phyloP scores from a whole-genome alignment of 2,888 invertebrate species.

The Sinodicranocentrus sp. region DNA sequence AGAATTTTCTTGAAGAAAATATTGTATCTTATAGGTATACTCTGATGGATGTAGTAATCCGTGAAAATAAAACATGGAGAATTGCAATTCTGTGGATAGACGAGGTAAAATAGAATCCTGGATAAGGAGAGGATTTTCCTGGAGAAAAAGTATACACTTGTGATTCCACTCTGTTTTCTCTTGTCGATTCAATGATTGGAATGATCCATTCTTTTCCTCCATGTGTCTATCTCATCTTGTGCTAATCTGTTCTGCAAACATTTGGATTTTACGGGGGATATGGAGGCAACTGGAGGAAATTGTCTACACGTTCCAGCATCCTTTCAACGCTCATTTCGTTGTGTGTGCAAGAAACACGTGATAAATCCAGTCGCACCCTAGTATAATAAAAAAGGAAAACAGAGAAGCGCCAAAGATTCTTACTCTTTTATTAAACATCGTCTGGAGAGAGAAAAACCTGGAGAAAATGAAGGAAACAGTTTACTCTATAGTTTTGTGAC shows the following conservation, averaged over 20 bases:
- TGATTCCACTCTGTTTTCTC: neutral
- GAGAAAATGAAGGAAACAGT: too few species aligned
- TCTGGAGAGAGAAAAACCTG: too few species aligned
- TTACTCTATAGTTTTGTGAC: too few species aligned
- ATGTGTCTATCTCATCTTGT: neutral
- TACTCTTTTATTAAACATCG: too few species aligned
- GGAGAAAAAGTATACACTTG: neutral
- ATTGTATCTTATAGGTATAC: too few species aligned
- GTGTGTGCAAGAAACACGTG: too few species aligned
- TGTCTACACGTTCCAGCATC: slow-evolving; percentile 1
- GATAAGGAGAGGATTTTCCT: neutral
- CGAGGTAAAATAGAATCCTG: neutral
- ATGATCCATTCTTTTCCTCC: slow-evolving; percentile 20
- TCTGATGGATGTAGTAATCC: slow-evolving; percentile 11
- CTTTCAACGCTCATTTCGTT: too few species aligned
- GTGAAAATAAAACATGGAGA: slow-evolving; percentile 3
- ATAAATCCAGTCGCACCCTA: too few species aligned
- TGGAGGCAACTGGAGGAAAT: neutral
- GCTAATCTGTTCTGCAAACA: slow-evolving; percentile 42
- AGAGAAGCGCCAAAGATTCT: too few species aligned
- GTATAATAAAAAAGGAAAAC: too few species aligned
- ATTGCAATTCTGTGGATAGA: neutral
- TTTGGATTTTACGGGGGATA: slow-evolving; percentile 20
- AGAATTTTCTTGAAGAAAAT: too few species aligned
- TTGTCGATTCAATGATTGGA: slow-evolving; percentile 12